phyloP scores from a whole-genome alignment of 2,888 invertebrate genomes.

The Coremacera marginata region DNA sequence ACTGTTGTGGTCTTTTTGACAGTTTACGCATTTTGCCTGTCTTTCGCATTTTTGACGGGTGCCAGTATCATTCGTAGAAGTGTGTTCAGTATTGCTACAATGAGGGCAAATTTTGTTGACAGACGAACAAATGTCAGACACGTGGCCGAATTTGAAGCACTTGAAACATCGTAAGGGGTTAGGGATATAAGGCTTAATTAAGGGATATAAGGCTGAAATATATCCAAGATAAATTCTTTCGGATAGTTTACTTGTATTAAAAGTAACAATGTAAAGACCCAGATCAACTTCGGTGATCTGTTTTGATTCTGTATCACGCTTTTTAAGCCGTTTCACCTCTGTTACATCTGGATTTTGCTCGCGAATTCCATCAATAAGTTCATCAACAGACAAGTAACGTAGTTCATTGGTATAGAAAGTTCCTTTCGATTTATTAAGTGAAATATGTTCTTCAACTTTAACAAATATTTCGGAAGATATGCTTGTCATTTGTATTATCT shows the following conservation, averaged over 20 bases:
- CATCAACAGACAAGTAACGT: neutral
- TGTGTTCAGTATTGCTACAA: slow-evolving; percentile 29
- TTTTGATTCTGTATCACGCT: slow-evolving; percentile 10
- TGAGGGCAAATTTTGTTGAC: slow-evolving; percentile 30
- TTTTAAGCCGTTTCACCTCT: slow-evolving; percentile 25
- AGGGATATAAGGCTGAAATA: too few relatives aligned
- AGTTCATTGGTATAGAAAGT: slow-evolving; percentile 34
- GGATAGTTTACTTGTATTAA: too few relatives aligned
- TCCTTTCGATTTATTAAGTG: too few relatives aligned
- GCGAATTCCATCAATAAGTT: slow-evolving; percentile 12
- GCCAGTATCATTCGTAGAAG: neutral
- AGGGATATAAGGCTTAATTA: too few relatives aligned
- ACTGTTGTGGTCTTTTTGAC: slow-evolving; percentile 38
- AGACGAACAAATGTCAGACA: slow-evolving; percentile 21
- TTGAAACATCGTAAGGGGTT: slow-evolving; percentile 32
- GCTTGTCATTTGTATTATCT: slow-evolving; percentile 29
- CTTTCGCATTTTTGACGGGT: slow-evolving; percentile 21
- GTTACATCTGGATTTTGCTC: slow-evolving; percentile 20
- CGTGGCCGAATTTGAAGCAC: slow-evolving; percentile 31
- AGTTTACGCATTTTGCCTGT: slow-evolving; percentile 26
- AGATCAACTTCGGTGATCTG: neutral
- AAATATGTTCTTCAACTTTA: too few relatives aligned
- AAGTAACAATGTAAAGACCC: slow-evolving; percentile 23
- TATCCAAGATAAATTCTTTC: neutral
- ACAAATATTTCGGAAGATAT: slow-evolving; percentile 31